phyloP scores from a whole-genome alignment of 2,113 vertebrate species.

The Megaceryle maxima region DNA sequence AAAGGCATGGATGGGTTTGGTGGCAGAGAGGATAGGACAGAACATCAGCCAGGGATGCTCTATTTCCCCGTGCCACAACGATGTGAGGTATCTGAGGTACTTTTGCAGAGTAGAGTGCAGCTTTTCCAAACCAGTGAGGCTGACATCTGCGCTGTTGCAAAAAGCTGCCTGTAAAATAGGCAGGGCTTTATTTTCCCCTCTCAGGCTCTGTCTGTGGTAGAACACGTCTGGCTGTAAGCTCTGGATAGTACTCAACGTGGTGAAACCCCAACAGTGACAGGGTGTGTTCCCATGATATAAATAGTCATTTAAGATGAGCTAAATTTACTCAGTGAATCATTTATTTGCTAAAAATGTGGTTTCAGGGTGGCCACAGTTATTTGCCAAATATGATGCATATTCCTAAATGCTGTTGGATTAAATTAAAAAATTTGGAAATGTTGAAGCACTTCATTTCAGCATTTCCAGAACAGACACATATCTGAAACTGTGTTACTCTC shows the following conservation, averaged over 20 bases:
- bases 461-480: background rate
- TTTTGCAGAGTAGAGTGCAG: background rate
- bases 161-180: constrained; percentile 38
- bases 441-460: background rate
- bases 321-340: constrained; percentile 67
- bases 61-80: background rate
- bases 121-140: background rate
- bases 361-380: constrained; percentile 43
- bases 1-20: background rate
- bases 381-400: constrained; percentile 56
- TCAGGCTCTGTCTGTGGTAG: constrained; percentile 36
- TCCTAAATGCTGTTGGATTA: constrained; percentile 32
- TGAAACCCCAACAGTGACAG: constrained; percentile 59
- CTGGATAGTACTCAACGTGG: constrained; percentile 35
- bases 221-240: constrained; percentile 38
- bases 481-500: background rate
- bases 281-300: constrained; percentile 50
- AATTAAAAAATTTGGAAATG: background rate
- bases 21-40: background rate
- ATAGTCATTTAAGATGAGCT: constrained; percentile 65
- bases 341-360: constrained; percentile 69
- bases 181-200: constrained; percentile 40
- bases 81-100: background rate
- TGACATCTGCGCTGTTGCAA: constrained; percentile 21
- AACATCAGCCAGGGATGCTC: background rate